Evolutionary conservation across 2,797 vertebrate genomes (phyloP).

Genomic region (Neomorphus geoffroyi): DNA sequence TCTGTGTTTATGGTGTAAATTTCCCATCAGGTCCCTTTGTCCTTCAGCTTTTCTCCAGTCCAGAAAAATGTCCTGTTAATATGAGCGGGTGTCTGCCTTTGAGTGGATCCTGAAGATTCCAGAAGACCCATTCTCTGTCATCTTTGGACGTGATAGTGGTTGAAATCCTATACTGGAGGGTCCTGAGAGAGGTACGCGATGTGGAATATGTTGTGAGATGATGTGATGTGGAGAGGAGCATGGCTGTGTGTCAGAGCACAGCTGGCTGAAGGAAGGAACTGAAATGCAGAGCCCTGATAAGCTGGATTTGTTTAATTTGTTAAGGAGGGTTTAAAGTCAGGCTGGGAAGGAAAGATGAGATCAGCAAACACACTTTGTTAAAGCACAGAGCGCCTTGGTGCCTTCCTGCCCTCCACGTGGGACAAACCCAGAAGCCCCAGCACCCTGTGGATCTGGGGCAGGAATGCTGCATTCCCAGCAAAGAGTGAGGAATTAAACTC

Average conservation of each 20-base stretch:
- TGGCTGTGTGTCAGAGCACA: not conserved
- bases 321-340: not conserved
- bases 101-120: not conserved
- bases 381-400: not conserved
- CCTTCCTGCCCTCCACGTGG: not conserved
- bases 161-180: not conserved
- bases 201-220: too few species aligned
- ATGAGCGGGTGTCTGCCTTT: not conserved
- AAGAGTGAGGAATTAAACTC: too few species aligned
- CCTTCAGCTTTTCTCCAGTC: not conserved
- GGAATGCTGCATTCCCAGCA: fast-evolving
- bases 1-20: not conserved
- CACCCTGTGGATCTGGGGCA: not conserved
- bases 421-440: too few species aligned
- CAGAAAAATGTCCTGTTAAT: not conserved
- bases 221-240: not conserved
- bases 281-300: not conserved
- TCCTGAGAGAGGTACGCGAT: not conserved
- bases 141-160: not conserved
- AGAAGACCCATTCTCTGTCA: not conserved
- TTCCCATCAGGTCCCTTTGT: not conserved
- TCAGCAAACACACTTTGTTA: not conserved
- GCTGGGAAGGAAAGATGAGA: not conserved
- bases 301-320: not conserved
- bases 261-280: not conserved